phyloP scores from a whole-genome alignment of 2,888 invertebrate species.

The Rhagonycha lutea region DNA sequence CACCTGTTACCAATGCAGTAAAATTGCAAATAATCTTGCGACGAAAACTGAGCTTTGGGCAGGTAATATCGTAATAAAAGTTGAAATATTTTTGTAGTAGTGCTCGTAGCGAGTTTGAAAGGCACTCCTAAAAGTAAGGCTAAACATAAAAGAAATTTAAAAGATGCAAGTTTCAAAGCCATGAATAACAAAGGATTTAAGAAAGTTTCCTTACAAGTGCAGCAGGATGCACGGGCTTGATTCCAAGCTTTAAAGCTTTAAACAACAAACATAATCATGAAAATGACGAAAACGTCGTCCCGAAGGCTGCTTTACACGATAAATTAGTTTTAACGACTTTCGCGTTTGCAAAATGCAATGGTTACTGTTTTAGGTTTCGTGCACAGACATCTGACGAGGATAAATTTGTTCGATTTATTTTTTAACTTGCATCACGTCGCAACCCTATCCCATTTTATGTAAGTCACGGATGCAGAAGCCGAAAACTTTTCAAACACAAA shows the following conservation, averaged over 20 bases:
- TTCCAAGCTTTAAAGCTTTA: neutral
- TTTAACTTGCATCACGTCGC: neutral
- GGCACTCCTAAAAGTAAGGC: neutral
- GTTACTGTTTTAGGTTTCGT: neutral
- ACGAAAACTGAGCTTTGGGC: slow-evolving; percentile 6
- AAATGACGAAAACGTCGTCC: neutral
- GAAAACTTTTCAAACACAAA: neutral
- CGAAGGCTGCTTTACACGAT: neutral
- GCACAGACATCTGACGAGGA: neutral
- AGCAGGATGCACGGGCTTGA: neutral
- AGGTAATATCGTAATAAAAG: slow-evolving; percentile 19
- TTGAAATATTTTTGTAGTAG: slow-evolving; percentile 21
- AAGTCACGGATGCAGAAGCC: neutral
- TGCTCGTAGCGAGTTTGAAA: neutral
- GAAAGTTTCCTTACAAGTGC: neutral
- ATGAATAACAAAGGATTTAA: neutral
- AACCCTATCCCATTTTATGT: neutral
- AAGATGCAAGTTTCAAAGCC: neutral
- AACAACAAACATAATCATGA: neutral
- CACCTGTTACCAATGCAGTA: slow-evolving; percentile 21
- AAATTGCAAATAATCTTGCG: neutral
- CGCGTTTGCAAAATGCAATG: neutral
- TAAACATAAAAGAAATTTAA: neutral
- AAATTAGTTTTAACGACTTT: neutral
- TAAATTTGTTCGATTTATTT: neutral